Base-by-base conservation (phyloP, 2,113 vertebrate genomes). In the Rhagologus leucostigma region DNA sequence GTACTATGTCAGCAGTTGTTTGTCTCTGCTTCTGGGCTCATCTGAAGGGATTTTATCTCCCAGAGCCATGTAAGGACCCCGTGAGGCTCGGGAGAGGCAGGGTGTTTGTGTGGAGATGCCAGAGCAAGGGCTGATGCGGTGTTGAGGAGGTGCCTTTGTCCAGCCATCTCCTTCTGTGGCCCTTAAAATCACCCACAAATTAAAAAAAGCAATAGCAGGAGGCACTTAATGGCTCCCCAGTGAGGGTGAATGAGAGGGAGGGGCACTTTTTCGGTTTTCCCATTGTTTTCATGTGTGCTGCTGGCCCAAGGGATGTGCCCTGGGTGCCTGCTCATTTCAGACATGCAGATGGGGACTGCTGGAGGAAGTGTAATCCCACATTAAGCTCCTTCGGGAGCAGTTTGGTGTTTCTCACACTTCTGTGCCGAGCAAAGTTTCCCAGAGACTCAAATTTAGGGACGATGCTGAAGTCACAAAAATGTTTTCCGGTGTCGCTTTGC, bases 291-390 rank as follows among this genome's bases (percentile, higher is more conserved):
- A 4, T 22, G 50, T 23, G 26, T 67, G 60, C 75, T 84, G 18
- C 60, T 44, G n/a, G 39, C 65, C 90, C 5, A 0, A 3, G 94
- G 85, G 94, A 77, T 12, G 33, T 57, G 62, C 53, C 93, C 89
- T 79, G 87, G 57, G 81, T 94, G 76, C 62, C 89, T 96, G 84
- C 75, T 93, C 55, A 11, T 95, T 95, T 79, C 68, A 63, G 57
- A 95, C 87, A 24, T 3, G 44, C 75, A 67, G 71, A 29, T 2
- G 14, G 70, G 70, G 16, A 33, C 64, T 49, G 64, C 1, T 57
- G 94, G 83, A 88, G 49, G 26, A 42, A 32, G 46, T 52, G 47
- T 42, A 37, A 46, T 32, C 88, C 63, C 65, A 13, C 39, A 13
- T 81, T 89, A 73, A 87, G 30, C 46, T 47, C 91, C 84, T 88